phyloP scores from a whole-genome alignment of 2,113 vertebrate species.

The Prunella himalayana region DNA sequence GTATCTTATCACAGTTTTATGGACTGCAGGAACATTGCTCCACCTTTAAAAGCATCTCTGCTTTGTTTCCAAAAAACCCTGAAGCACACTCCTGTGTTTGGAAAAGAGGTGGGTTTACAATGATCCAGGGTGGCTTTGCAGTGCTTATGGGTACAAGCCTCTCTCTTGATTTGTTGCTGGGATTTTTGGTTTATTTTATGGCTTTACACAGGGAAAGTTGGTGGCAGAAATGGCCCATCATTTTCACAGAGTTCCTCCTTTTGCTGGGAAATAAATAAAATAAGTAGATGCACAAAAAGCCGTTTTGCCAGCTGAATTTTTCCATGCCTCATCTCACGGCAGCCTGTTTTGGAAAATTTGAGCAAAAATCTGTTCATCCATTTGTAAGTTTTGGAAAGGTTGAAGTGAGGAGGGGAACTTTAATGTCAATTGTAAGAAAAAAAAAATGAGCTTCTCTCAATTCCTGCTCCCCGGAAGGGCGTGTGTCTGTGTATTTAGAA shows the following conservation, averaged over 20 bases:
- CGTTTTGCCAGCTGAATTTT: conserved; percentile 42
- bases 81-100: not conserved
- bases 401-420: not conserved
- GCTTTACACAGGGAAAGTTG: not conserved
- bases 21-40: not conserved
- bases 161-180: not conserved
- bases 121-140: not conserved
- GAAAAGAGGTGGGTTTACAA: not conserved
- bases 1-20: not conserved
- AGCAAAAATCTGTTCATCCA: conserved; percentile 55
- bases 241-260: not conserved
- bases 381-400: conserved; percentile 50
- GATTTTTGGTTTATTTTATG: not conserved
- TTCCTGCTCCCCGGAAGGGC: not conserved
- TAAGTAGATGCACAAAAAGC: conserved; percentile 14
- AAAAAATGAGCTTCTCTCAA: not conserved
- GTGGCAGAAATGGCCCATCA: not conserved
- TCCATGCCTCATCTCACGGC: conserved; percentile 27
- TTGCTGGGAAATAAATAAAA: conserved; percentile 12
- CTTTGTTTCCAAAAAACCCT: not conserved
- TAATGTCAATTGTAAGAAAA: not conserved
- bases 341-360: conserved; percentile 54
- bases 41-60: not conserved
- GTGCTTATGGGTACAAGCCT: not conserved
- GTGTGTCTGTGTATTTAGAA: not conserved